phyloP scores from a whole-genome alignment of 2,113 vertebrate genomes.

The Cavia aperea region DNA sequence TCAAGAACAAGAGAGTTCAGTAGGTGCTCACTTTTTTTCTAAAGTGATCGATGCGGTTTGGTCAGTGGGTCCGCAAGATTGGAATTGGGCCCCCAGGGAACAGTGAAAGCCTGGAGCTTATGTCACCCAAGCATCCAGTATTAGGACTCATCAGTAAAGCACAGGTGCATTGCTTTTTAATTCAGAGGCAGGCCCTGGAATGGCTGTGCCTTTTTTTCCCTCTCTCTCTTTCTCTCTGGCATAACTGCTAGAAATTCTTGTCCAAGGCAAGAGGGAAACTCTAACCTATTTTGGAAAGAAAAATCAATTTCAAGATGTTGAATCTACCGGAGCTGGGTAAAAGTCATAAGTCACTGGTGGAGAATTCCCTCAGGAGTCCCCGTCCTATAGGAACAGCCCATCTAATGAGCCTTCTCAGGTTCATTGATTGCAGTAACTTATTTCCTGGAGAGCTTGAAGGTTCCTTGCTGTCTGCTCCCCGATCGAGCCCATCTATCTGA shows the following conservation, averaged over 20 bases:
- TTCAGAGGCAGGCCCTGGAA: neutral
- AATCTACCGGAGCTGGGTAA: neutral
- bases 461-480: neutral
- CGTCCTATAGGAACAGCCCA: neutral
- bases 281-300: constrained; percentile 31
- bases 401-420: neutral
- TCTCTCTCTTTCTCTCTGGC: neutral
- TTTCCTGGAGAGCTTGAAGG: constrained; percentile 21
- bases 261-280: neutral
- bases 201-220: neutral
- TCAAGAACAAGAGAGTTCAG: neutral
- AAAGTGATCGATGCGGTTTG: neutral
- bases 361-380: constrained; percentile 21
- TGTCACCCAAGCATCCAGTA: neutral
- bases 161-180: neutral
- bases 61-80: neutral
- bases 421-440: neutral
- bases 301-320: constrained; percentile 42
- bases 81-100: neutral
- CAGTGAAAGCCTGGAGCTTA: neutral
- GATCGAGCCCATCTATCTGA: neutral
- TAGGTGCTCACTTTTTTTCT: neutral
- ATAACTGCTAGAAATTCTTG: constrained; percentile 35
- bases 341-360: neutral
- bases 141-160: neutral